Evolutionary conservation across 2,888 invertebrate genomes (phyloP).

Genomic region (Mayetiola destructor): DNA sequence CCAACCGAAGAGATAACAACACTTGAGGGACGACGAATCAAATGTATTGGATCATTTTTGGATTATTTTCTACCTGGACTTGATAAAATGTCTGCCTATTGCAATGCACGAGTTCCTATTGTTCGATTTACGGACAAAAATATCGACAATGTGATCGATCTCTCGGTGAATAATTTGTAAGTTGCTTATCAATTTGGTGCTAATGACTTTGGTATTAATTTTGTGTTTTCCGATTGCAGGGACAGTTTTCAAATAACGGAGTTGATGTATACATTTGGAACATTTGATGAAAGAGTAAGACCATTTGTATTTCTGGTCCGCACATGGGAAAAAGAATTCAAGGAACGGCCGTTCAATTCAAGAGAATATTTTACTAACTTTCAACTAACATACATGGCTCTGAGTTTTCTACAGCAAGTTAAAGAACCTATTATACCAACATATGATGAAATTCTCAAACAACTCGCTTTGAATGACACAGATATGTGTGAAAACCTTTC

Average conservation of each 20-base stretch:
- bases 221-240: conserved; percentile 40
- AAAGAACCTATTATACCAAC: not conserved
- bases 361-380: not conserved
- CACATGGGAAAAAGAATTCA: conserved; percentile 54
- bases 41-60: not conserved
- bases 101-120: not conserved
- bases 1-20: not conserved
- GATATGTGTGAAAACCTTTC: conserved; percentile 36
- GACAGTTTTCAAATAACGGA: conserved; percentile 76
- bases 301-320: conserved; percentile 64
- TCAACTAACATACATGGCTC: not conserved
- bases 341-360: not conserved
- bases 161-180: conserved; percentile 23
- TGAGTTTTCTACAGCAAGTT: not conserved
- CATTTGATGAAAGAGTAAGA: conserved; percentile 55
- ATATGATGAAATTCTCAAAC: not conserved
- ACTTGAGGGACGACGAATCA: not conserved
- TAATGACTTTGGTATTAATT: not conserved
- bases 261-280: conserved; percentile 51
- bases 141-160: conserved; percentile 2
- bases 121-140: conserved; percentile 1
- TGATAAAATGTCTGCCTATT: not conserved
- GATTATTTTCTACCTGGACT: not conserved
- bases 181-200: conserved; percentile 16
- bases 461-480: conserved; percentile 34